Conservation (phyloP, 53 echinoderm and acorn worm species). For the Arbacia lixula region DNA sequence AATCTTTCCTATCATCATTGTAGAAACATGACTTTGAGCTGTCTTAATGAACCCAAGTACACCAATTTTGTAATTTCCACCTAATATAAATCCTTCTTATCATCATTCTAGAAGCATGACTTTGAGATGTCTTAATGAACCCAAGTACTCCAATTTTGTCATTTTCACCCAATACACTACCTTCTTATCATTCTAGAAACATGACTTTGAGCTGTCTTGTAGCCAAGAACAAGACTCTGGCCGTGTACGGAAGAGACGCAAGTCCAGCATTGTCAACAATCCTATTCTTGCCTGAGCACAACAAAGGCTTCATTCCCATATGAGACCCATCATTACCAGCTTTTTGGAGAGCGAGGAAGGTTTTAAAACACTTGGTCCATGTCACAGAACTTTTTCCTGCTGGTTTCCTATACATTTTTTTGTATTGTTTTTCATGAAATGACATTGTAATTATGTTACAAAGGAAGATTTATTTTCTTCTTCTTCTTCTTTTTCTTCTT, state of each 20-base stretch:
- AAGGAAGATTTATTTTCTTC: neutral
- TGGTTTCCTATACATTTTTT: neutral
- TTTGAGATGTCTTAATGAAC: constrained; percentile 88
- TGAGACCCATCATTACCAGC: too few relatives aligned
- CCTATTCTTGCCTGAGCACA: constrained; percentile 57
- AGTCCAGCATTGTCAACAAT: constrained; percentile 83
- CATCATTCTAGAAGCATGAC: constrained; percentile 71
- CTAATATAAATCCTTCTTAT: too few relatives aligned
- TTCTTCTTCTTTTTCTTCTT: neutral
- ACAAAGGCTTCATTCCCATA: neutral
- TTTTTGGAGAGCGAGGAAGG: too few relatives aligned
- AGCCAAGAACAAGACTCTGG: constrained; percentile 71
- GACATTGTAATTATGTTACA: too few relatives aligned
- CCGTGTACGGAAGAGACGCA: constrained; percentile 71
- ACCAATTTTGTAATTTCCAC: too few relatives aligned
- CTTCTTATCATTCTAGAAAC: constrained; percentile 61
- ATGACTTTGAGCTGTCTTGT: constrained; percentile 84
- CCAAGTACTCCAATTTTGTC: too few relatives aligned
- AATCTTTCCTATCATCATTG: too few relatives aligned
- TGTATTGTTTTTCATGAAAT: too few relatives aligned
- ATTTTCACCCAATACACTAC: too few relatives aligned
- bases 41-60: too few relatives aligned
- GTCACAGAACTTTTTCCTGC: too few relatives aligned
- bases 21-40: constrained; percentile 87
- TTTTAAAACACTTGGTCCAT: too few relatives aligned